phyloP scores from a whole-genome alignment of 2,797 vertebrate species.

The Cuniculus paca region DNA sequence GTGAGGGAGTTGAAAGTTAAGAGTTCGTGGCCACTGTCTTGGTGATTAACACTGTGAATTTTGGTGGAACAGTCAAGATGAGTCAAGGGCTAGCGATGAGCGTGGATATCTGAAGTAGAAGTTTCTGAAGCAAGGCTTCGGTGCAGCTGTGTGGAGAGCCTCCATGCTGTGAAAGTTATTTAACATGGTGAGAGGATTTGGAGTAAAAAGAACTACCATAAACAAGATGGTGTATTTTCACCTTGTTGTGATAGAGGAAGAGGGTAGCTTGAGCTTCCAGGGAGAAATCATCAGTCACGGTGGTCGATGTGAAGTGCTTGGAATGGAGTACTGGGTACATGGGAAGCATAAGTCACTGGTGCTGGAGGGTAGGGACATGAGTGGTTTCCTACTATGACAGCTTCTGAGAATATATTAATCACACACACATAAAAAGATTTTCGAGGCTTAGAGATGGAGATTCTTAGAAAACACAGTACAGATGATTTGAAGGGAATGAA shows the following conservation, averaged over 20 bases:
- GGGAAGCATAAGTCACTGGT: background rate
- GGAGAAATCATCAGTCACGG: background rate
- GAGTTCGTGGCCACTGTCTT: background rate
- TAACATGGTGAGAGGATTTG: background rate
- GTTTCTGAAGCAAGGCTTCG: background rate
- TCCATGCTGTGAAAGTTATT: background rate
- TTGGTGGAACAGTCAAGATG: background rate
- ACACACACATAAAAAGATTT: background rate
- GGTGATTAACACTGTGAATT: background rate
- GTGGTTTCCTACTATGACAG: background rate
- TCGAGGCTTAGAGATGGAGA: background rate
- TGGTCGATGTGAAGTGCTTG: background rate
- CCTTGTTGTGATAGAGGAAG: background rate
- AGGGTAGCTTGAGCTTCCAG: background rate
- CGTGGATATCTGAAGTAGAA: background rate
- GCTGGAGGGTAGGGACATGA: background rate
- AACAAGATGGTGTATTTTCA: background rate
- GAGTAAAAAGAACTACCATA: background rate
- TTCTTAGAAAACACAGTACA: background rate
- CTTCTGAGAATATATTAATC: background rate
- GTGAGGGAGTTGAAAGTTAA: background rate
- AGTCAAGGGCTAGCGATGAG: background rate
- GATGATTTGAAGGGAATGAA: background rate
- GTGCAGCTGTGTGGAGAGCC: background rate
- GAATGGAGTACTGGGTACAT: background rate